phyloP scores from a whole-genome alignment of 2,888 invertebrate genomes.

The Pharmacophagus antenor region DNA sequence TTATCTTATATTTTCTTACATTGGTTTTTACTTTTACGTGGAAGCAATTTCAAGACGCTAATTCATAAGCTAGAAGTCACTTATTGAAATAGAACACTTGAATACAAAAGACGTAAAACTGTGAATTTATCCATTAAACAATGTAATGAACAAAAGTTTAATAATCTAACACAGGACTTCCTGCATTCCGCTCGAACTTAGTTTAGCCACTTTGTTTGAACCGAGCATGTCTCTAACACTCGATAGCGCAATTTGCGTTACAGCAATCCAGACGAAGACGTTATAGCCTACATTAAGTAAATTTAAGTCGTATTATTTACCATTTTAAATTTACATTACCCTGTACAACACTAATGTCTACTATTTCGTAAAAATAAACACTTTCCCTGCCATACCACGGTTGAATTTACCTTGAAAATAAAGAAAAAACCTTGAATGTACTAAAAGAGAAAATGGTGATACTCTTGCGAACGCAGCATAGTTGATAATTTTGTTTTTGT shows the following conservation, averaged over 20 bases:
- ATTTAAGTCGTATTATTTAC: slow-evolving; percentile 40
- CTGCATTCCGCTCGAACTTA: slow-evolving; percentile 56
- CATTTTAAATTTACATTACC: slow-evolving; percentile 38
- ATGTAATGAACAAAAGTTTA: slow-evolving; percentile 48
- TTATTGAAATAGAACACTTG: not conserved
- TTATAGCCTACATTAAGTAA: slow-evolving; percentile 39
- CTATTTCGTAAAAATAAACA: slow-evolving; percentile 48
- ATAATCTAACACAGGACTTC: slow-evolving; percentile 55
- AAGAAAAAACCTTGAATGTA: slow-evolving; percentile 41
- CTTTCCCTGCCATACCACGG: slow-evolving; percentile 45
- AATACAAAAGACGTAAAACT: not conserved
- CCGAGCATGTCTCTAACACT: slow-evolving; percentile 61
- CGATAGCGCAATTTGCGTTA: slow-evolving; percentile 63
- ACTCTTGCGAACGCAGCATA: slow-evolving; percentile 46
- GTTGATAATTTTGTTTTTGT: slow-evolving; percentile 62
- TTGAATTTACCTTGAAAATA: slow-evolving; percentile 48
- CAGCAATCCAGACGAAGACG: slow-evolving; percentile 41
- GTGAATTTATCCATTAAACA: slow-evolving; percentile 25
- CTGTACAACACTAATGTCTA: slow-evolving; percentile 18
- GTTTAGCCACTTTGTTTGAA: slow-evolving; percentile 68
- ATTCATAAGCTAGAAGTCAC: not conserved
- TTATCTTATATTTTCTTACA: too few relatives aligned
- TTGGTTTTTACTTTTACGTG: too few relatives aligned
- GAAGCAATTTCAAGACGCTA: too few relatives aligned
- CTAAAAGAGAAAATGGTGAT: slow-evolving; percentile 47